phyloP scores from a whole-genome alignment of 2,797 vertebrate species.

The Rhinogobio ventralis region DNA sequence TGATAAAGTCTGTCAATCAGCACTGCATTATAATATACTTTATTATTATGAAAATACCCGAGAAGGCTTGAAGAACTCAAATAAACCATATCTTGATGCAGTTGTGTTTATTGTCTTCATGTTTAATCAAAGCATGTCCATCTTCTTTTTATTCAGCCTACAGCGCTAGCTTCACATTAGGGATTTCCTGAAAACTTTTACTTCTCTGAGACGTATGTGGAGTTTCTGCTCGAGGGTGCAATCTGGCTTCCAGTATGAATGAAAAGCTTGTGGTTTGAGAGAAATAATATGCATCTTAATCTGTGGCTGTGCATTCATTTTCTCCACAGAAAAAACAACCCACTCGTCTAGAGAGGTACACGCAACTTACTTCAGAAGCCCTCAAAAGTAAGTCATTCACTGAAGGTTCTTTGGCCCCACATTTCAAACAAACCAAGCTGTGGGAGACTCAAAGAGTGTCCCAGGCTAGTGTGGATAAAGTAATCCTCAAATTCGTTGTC shows the following conservation, averaged over 20 bases:
- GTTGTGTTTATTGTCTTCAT: too few relatives aligned
- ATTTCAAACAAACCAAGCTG: constrained; percentile 36
- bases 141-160: too few relatives aligned
- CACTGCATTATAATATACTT: too few relatives aligned
- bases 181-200: neutral
- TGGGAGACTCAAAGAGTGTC: constrained; percentile 26
- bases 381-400: constrained; percentile 49
- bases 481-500: constrained; percentile 43
- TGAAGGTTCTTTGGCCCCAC: constrained; percentile 45
- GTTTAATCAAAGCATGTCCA: too few relatives aligned
- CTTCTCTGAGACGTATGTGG: too few relatives aligned
- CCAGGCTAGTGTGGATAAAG: constrained; percentile 45
- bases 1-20: too few relatives aligned
- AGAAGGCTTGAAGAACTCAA: too few relatives aligned
- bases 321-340: constrained; percentile 44
- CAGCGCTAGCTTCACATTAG: too few relatives aligned
- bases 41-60: too few relatives aligned
- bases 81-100: too few relatives aligned
- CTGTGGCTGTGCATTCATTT: constrained; percentile 37
- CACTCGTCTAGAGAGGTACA: constrained; percentile 42
- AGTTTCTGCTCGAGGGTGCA: too few relatives aligned
- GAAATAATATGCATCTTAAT: constrained; percentile 44
- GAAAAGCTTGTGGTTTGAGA: constrained; percentile 41
- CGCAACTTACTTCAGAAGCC: constrained; percentile 44
- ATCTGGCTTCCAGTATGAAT: constrained; percentile 16